phyloP scores from a whole-genome alignment of 1,140 invertebrate genomes.

The Drosophila mojavensis region DNA sequence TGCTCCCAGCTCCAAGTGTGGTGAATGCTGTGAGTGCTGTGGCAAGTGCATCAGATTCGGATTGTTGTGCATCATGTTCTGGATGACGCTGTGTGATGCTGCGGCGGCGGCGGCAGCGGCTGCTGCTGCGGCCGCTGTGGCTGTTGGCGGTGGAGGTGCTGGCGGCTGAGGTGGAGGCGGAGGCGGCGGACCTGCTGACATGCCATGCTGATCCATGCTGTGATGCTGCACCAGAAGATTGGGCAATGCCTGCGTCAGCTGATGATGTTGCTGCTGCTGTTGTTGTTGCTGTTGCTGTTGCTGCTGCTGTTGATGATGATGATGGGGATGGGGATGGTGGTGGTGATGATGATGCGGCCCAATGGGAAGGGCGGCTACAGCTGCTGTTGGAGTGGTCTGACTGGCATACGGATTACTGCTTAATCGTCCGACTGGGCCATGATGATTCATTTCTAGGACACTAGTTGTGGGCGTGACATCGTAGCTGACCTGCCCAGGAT shows the following conservation, averaged over 20 bases:
- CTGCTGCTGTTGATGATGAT: conserved; percentile 59
- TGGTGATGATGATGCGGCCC: conserved; percentile 6
- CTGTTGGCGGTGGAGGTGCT: neutral
- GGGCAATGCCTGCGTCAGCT: conserved; percentile 63
- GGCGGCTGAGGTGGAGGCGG: conserved; percentile 13
- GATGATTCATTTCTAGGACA: conserved; percentile 57
- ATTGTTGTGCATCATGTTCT: conserved; percentile 69
- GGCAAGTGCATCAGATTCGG: conserved; percentile 76
- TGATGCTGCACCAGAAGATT: conserved; percentile 77
- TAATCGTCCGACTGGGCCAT: conserved; percentile 24
- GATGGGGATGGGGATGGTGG: conserved; percentile 45
- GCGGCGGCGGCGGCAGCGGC: neutral
- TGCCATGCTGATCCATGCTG: conserved; percentile 59
- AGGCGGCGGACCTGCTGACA: conserved; percentile 26
- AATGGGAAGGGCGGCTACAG: conserved; percentile 12
- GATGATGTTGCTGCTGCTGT: conserved; percentile 56
- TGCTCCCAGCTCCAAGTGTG: conserved; percentile 56
- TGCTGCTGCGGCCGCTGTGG: conserved; percentile 1
- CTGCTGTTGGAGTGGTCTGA: conserved; percentile 42
- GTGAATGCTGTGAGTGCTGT: conserved; percentile 43
- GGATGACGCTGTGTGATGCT: conserved; percentile 53
- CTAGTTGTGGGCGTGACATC: conserved; percentile 17
- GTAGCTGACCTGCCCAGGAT: conserved; percentile 52
- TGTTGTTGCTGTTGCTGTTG: neutral
- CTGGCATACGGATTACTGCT: conserved; percentile 54